Conservation (phyloP, 2,888 invertebrate species). For the Drosophila atripex region DNA sequence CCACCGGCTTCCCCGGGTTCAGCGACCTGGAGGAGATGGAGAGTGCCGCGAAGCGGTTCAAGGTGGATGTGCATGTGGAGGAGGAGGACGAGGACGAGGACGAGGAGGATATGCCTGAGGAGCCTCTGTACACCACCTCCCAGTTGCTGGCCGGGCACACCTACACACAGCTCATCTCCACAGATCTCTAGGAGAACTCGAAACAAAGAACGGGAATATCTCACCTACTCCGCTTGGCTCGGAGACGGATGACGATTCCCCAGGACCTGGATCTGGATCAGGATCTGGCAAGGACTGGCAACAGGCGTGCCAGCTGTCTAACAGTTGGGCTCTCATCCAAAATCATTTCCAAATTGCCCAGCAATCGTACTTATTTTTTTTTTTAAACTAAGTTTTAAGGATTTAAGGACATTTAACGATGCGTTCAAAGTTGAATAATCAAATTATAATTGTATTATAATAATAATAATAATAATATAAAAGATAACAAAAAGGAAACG, state of each 20-base stretch:
- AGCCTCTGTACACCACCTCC: constrained; percentile 36
- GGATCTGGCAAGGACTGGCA: constrained; percentile 49
- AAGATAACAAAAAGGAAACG: neutral
- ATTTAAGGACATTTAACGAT: constrained; percentile 20
- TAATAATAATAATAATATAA: neutral
- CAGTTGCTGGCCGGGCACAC: constrained; percentile 45
- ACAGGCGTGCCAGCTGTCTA: constrained; percentile 67
- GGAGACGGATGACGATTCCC: constrained; percentile 33
- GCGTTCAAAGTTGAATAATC: constrained; percentile 24
- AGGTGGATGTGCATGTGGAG: constrained; percentile 51
- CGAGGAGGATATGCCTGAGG: neutral
- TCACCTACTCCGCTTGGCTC: constrained; percentile 52
- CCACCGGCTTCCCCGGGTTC: constrained; percentile 74
- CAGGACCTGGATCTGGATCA: neutral
- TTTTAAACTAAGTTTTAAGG: neutral
- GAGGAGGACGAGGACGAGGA: neutral
- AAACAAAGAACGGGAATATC: neutral
- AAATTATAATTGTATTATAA: constrained; percentile 25
- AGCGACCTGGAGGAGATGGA: constrained; percentile 74
- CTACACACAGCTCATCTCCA: constrained; percentile 54
- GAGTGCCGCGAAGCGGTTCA: constrained; percentile 75
- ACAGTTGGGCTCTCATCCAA: constrained; percentile 27
- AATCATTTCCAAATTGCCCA: constrained; percentile 27
- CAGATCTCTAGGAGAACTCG: constrained; percentile 52
- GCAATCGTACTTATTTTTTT: constrained; percentile 23